Percentiles rank a stretch among this genome's conserved stretches.
These are phyloP conservation scores for Cydia strobilella DNA, from an alignment of 1,140 invertebrate genomes.

Conservation along the genomic window DNA sequence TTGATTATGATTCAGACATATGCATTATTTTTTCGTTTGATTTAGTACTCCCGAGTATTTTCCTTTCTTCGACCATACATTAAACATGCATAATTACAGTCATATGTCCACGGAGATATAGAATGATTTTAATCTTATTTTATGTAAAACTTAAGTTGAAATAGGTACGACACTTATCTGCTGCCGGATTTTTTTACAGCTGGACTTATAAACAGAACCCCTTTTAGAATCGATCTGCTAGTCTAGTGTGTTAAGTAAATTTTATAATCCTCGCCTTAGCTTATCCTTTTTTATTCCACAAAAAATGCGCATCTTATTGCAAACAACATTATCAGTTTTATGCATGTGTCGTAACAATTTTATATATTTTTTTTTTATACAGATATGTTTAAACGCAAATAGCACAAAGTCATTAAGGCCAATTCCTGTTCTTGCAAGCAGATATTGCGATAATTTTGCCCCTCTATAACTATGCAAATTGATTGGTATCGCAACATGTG, in stretches of 20 bases:
- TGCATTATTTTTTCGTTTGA: slow-evolving; percentile 12
- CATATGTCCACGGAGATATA: too few species aligned
- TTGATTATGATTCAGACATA: slow-evolving; percentile 23
- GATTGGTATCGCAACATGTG: slow-evolving; percentile 30
- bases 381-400: slow-evolving; percentile 2
- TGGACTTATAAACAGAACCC: background rate
- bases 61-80: background rate
- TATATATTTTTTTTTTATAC: slow-evolving; percentile 17
- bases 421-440: slow-evolving; percentile 26
- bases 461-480: slow-evolving; percentile 31
- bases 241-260: slow-evolving; percentile 7
- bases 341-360: background rate
- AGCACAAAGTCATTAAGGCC: slow-evolving; percentile 21
- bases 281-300: too few species aligned
- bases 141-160: background rate
- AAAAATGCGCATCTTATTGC: background rate
- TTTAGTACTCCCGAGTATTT: background rate
- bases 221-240: slow-evolving; percentile 24
- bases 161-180: background rate
- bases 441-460: slow-evolving; percentile 30
- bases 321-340: background rate
- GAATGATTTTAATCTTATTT: background rate
- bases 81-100: too few species aligned
- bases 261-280: background rate
- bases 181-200: background rate